Evolutionary conservation across 2,113 vertebrate genomes (phyloP).

Genomic region (Acanthochromis polyacanthus): DNA sequence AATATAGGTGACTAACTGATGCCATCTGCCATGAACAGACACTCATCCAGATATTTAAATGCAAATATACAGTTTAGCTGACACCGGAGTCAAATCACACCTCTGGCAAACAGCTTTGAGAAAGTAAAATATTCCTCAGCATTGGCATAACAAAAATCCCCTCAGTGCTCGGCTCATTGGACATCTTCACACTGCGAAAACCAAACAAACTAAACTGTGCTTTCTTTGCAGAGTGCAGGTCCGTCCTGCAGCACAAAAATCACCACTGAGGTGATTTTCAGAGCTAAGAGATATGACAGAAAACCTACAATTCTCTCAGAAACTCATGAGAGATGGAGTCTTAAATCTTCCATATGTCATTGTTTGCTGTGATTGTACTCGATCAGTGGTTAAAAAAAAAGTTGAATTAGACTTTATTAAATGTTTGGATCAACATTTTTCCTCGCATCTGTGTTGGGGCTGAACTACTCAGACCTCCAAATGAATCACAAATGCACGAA

Average conservation of each 20-base stretch:
- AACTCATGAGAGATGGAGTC: not conserved
- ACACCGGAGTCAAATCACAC: conserved; percentile 56
- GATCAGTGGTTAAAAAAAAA: conserved; percentile 10
- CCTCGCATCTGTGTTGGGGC: conserved; percentile 7
- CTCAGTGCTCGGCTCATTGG: conserved; percentile 6
- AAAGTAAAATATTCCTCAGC: conserved; percentile 48
- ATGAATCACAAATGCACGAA: conserved; percentile 12
- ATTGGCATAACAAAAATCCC: conserved; percentile 43
- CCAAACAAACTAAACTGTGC: conserved; percentile 39
- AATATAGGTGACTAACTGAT: conserved; percentile 69
- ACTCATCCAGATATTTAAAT: conserved; percentile 74
- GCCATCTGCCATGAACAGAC: conserved; percentile 66
- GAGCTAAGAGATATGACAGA: conserved; percentile 12
- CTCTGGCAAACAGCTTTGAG: conserved; percentile 61
- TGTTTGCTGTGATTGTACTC: not conserved
- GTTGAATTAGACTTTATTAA: not conserved
- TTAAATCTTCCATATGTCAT: not conserved
- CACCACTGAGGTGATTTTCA: conserved; percentile 18
- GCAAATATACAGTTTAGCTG: conserved; percentile 71
- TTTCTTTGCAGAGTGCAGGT: conserved; percentile 32
- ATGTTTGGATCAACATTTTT: not conserved
- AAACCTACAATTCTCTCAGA: conserved; percentile 11
- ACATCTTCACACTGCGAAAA: conserved; percentile 30
- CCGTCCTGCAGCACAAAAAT: not conserved
- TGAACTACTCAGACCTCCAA: not conserved